phyloP scores from a whole-genome alignment of 2,113 vertebrate genomes.

The Upupa epops region DNA sequence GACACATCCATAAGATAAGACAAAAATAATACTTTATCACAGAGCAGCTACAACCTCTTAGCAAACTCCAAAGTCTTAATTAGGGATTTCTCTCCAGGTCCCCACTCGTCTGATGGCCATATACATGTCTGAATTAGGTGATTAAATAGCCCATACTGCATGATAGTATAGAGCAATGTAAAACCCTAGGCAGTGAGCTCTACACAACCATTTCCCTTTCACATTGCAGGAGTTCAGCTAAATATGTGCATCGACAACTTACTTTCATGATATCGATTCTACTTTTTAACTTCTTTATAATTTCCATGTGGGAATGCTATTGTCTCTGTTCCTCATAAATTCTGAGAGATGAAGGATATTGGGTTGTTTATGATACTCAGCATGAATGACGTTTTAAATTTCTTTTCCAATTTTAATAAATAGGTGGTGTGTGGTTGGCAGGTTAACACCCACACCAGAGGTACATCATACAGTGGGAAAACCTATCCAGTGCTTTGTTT shows the following conservation, averaged over 20 bases:
- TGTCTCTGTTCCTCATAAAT: background rate
- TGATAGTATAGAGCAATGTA: background rate
- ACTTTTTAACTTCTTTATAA: background rate
- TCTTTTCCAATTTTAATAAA: conserved; percentile 7
- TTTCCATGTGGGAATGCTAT: background rate
- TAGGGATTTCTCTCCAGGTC: conserved; percentile 1
- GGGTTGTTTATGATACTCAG: background rate
- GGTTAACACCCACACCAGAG: background rate
- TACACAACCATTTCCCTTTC: conserved; percentile 21
- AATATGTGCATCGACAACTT: background rate
- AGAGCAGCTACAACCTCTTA: background rate
- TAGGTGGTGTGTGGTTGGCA: background rate
- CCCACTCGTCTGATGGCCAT: conserved; percentile 41
- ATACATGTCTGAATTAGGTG: conserved; percentile 53
- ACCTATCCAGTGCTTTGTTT: background rate
- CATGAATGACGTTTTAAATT: background rate
- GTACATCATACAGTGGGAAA: background rate
- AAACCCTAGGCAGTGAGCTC: background rate
- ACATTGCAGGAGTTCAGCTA: background rate
- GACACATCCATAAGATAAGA: conserved; percentile 55
- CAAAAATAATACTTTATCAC: conserved; percentile 63
- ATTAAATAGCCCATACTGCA: conserved; percentile 5
- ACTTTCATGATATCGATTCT: background rate
- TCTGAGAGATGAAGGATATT: background rate
- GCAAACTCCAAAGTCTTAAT: conserved; percentile 10